Base-by-base conservation (phyloP, 2,888 invertebrate species). In the Xylota segnis region DNA sequence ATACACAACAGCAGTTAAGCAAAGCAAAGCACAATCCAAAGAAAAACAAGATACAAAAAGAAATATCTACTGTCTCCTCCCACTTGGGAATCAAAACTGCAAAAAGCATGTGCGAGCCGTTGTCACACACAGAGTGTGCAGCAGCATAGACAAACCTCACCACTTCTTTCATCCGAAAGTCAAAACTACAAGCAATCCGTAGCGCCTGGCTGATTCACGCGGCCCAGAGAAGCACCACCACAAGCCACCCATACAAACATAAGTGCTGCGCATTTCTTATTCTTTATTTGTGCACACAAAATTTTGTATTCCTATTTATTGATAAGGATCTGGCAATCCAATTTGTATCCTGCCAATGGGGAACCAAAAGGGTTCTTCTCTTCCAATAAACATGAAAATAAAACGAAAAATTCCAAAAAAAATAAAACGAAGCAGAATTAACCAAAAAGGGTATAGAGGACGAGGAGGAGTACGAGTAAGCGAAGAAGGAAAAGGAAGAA, bases 301-400 rank as follows among this genome's bases (percentile, higher is more conserved):
- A 86, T 86, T 86, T 82, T 40, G 82, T 86, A 86, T 86, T 86
- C 86, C 76, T 86, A 86, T 86, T 86, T 86, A 86, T 86, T 82
- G 86, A 86, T 82, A 86, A 86, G 86, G 86, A 86, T 86, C 86
- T 86, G 77, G 86, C 86, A 86, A 86, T 86, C 86, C 86, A 86
- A 86, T 86, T 86, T 86, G 86, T 86, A 86, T 86, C 86, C 86
- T 86, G 86, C 86, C 86, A 86, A 86, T 86, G 86, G 86, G 82
- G 86, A 86, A 86, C 86, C 68, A 82, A 86, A 86, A 82, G 86
- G 86, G 81, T 86, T 82, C 82, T 61, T 59, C 75, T 54, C 82
- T 86, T 76, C 72, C 82, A 86, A 86, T 86, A 86, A 86, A 86
- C 65, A 76, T 59, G 45, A 71, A 75, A 78, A 83, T 78, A 78